Evolutionary conservation across 2,113 vertebrate genomes (phyloP), one percentile per base, ranked within the genome.

Genomic region (Tetrao urogallus): DNA sequence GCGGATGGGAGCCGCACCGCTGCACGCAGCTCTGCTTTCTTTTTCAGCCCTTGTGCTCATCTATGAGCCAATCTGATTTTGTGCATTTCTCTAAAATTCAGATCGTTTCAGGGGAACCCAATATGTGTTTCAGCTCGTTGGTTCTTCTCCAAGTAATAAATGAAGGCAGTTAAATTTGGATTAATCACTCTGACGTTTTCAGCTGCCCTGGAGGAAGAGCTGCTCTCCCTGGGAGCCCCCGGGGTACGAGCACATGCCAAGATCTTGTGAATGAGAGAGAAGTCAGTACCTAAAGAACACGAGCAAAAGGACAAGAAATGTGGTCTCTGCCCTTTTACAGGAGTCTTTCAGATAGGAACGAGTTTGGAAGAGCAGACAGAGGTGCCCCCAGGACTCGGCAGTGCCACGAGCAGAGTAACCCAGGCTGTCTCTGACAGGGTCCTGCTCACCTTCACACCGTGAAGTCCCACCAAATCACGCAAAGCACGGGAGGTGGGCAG

Each of bases 261-360:
- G n/a, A 42, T 2, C 30, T 24, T 8, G 14, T 5, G 17, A 32
- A n/a, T 1, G 10, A 43, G 43, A 30, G 24, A 11, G 40, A 63
- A 63, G 18, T 8, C 58, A 6, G 21, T 4, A 48, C 25, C 24
- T 5, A 0, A 12, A 14, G 20, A 17, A 13, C 2, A 14, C 0
- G 14, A 42, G 18, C 17, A 19, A 3, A 1, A 32, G 30, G n/a
- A 6, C 8, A 58, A 54, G 80, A 40, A 64, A 43, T 2, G 45
- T 2, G 16, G 27, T 6, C 43, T 47, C 65, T 40, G 65, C n/a
- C 17, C 38, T 17, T 21, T 20, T 4, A 15, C 1, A 1, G 36
- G 22, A 47, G 15, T 45, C 43, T 34, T 30, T 45, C 61, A 4
- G 4, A 20, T 0, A 6, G n/a, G 11, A 25, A 4, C 1, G 38